A percentile compares a stretch with the other conserved stretches of the same genome.
Evolutionary conservation across 2,113 vertebrate genomes (phyloP).

Genomic region (Rana temporaria): DNA sequence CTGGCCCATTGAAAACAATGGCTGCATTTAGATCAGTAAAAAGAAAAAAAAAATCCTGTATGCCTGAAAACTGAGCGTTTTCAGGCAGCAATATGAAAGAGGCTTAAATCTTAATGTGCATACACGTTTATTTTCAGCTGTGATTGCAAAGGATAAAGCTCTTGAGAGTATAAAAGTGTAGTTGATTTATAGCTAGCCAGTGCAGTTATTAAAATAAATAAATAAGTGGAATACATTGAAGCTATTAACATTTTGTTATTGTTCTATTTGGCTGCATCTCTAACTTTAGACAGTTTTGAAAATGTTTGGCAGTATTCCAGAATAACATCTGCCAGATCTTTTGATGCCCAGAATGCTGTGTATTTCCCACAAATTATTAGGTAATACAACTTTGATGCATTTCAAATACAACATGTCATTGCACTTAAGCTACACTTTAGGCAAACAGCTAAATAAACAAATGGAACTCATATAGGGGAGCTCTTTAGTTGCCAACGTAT

Average conservation of each 20-base stretch:
- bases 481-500: no score
- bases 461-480: no score
- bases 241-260: slow-evolving; percentile 81
- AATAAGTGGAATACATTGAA: slow-evolving; percentile 76
- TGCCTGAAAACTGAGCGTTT: no score
- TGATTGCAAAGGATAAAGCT: background rate
- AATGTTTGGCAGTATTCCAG: slow-evolving; percentile 75
- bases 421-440: no score
- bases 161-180: background rate
- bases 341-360: slow-evolving; percentile 69
- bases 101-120: no score
- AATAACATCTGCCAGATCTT: slow-evolving; percentile 74
- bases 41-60: no score
- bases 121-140: no score
- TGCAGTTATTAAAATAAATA: slow-evolving; percentile 41
- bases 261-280: slow-evolving; percentile 75
- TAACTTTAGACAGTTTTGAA: slow-evolving; percentile 78
- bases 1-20: no score
- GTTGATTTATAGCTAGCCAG: accelerated
- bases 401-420: no score
- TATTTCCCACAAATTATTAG: slow-evolving; percentile 72
- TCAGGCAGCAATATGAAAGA: no score
- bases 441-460: no score
- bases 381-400: background rate
- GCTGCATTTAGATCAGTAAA: no score